Conservation (phyloP, 2,113 vertebrate genomes). For the Pterocles burchelli region DNA sequence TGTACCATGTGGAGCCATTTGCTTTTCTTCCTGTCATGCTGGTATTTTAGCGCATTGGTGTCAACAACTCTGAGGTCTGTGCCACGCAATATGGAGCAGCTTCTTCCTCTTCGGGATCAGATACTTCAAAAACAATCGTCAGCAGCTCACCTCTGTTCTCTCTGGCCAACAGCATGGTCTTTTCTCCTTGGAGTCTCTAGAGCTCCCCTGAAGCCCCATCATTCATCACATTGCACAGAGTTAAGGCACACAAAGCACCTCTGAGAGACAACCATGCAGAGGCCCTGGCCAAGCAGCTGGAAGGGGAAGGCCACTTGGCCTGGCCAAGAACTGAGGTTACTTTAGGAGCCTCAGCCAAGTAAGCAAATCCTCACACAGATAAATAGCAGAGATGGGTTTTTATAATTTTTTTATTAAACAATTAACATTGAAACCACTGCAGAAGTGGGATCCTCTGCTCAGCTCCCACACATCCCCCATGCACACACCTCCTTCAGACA, state of each 20-base stretch:
- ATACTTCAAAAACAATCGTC: background rate
- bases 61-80: background rate
- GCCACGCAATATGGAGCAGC: background rate
- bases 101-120: background rate
- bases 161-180: background rate
- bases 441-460: background rate
- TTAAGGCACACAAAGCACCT: background rate
- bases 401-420: background rate
- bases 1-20: rapidly evolving
- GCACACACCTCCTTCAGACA: background rate
- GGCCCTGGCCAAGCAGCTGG: background rate
- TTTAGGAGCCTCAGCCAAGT: background rate
- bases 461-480: background rate
- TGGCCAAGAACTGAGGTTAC: background rate
- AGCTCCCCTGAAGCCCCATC: background rate
- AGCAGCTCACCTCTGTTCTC: background rate
- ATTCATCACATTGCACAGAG: background rate
- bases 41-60: background rate
- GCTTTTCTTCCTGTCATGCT: background rate
- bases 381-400: rapidly evolving
- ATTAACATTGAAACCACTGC: background rate
- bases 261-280: background rate
- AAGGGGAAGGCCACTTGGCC: background rate
- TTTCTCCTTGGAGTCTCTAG: background rate
- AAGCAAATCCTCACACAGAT: background rate